These are phyloP conservation scores for Julus scandinavius DNA, from an alignment of 2,888 invertebrate genomes.

Conservation along the genomic window DNA sequence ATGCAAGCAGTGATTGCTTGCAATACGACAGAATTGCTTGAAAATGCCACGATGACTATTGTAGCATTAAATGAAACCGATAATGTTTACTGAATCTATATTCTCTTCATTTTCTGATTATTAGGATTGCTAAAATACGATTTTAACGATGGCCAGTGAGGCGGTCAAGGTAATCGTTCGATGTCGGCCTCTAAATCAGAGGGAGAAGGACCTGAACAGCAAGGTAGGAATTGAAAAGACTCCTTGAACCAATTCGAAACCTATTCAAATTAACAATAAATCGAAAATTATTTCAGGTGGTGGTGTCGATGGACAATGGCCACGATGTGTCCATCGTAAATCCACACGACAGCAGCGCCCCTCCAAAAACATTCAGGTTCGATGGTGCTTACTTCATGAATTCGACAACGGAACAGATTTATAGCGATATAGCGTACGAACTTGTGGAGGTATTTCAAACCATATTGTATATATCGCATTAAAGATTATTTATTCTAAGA, in stretches of 20 bases:
- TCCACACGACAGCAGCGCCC: constrained; percentile 72
- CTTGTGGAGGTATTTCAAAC: constrained; percentile 75
- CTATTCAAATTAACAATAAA: neutral
- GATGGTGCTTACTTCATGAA: constrained; percentile 84
- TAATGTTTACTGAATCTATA: too few relatives aligned
- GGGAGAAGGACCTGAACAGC: constrained; percentile 77
- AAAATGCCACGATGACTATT: neutral
- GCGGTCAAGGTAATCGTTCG: constrained; percentile 84
- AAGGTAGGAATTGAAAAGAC: constrained; percentile 68
- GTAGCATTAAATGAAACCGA: neutral
- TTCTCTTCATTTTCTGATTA: neutral
- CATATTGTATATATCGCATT: too few relatives aligned
- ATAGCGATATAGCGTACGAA: constrained; percentile 86
- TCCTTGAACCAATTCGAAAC: neutral
- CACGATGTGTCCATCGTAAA: constrained; percentile 74
- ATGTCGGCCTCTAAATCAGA: constrained; percentile 86
- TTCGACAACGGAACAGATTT: constrained; percentile 84
- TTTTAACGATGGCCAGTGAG: constrained; percentile 67
- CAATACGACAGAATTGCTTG: neutral
- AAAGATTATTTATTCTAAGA: too few relatives aligned
- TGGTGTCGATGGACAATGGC: constrained; percentile 75
- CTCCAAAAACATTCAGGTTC: constrained; percentile 80
- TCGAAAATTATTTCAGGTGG: constrained; percentile 66
- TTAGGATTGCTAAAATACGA: neutral
- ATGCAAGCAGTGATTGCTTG: neutral